Evolutionary conservation across 2,113 vertebrate genomes (phyloP).

Genomic region (Hypocryptadius cinnamomeus): DNA sequence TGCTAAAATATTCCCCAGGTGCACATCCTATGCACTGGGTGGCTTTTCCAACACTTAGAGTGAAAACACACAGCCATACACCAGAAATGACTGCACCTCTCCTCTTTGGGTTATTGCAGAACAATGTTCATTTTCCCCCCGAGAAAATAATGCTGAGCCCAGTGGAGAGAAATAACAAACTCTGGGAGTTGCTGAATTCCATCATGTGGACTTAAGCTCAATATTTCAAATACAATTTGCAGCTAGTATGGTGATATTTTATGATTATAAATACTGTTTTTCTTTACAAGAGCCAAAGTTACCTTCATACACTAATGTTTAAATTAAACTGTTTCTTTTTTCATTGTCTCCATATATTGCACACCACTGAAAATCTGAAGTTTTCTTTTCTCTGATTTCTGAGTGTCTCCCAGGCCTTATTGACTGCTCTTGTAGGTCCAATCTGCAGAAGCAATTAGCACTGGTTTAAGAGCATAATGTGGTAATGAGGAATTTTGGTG

Average conservation of each 20-base stretch:
- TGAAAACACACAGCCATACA: neutral
- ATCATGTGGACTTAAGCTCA: neutral
- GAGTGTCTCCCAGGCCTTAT: neutral
- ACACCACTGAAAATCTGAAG: neutral
- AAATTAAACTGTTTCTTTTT: neutral
- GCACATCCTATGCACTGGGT: neutral
- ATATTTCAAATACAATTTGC: neutral
- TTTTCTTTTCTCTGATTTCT: neutral
- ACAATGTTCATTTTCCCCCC: neutral
- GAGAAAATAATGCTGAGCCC: neutral
- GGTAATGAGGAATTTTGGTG: neutral
- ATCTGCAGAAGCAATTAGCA: neutral
- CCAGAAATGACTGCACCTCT: neutral
- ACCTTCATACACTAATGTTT: neutral
- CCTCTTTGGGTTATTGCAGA: neutral
- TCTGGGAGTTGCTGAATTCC: neutral
- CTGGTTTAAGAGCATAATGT: neutral
- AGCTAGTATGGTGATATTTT: neutral
- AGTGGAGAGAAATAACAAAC: neutral
- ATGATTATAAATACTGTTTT: neutral
- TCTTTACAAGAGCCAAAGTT: neutral
- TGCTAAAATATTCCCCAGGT: conserved; percentile 7
- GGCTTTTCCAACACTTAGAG: neutral
- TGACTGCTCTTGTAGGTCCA: neutral
- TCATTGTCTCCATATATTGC: neutral